A percentile compares a stretch with the other conserved stretches of the same genome.
These are phyloP conservation scores for Drosophila miranda DNA, from an alignment of 1,140 invertebrate genomes.

Conservation along the genomic window DNA sequence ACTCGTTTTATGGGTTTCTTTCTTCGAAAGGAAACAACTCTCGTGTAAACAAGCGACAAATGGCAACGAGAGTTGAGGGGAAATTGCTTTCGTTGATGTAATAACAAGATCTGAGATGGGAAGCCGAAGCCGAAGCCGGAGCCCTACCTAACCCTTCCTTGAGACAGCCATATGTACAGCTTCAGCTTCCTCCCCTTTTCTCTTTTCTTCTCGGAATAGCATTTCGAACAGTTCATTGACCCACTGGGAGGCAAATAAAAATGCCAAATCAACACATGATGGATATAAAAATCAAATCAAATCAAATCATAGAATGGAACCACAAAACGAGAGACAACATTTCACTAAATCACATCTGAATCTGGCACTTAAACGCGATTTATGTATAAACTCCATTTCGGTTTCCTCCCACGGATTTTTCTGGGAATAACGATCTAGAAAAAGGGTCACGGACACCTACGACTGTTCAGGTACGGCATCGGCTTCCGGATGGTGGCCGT, in stretches of 20 bases:
- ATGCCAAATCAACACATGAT: constrained; percentile 22
- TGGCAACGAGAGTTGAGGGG: constrained; percentile 30
- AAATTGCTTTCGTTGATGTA: constrained; percentile 33
- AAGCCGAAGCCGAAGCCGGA: too few relatives aligned
- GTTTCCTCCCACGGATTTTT: background rate
- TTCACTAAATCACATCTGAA: background rate
- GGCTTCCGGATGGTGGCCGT: constrained; percentile 77
- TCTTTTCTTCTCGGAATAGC: constrained; percentile 1
- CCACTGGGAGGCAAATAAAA: constrained; percentile 25
- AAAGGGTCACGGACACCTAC: constrained; percentile 60
- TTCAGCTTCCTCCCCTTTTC: background rate
- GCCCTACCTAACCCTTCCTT: constrained; percentile 22
- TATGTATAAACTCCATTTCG: too few relatives aligned
- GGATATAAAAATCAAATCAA: constrained; percentile 33
- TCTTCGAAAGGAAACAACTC: constrained; percentile 5
- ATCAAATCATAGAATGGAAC: constrained; percentile 1
- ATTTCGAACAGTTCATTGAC: constrained; percentile 37
- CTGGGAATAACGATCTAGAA: background rate
- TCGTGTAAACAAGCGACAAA: constrained; percentile 22
- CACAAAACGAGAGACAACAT: background rate
- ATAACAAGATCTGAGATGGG: constrained; percentile 29
- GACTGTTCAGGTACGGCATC: constrained; percentile 78
- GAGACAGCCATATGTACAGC: constrained; percentile 20
- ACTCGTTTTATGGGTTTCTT: constrained; percentile 34
- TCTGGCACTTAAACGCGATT: too few relatives aligned